These are phyloP conservation scores for Brotula barbata DNA, from an alignment of 2,797 vertebrate species.

Conservation along the genomic window DNA sequence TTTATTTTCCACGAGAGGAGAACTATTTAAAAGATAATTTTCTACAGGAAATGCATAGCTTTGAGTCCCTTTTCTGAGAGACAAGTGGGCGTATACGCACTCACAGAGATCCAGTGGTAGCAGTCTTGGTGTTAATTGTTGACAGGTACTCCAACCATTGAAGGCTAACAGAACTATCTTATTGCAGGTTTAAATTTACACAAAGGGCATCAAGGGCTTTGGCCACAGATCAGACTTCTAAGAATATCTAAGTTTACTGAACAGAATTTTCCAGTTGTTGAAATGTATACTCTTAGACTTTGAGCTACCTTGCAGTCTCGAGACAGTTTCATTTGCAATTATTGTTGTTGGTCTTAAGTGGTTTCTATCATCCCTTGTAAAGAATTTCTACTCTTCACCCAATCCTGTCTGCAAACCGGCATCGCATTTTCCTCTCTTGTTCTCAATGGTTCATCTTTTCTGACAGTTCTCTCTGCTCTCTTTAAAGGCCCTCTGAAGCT, in stretches of 20 bases:
- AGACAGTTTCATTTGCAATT: not conserved
- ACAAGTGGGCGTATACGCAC: not conserved
- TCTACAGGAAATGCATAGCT: constrained; percentile 1
- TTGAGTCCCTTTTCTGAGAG: not conserved
- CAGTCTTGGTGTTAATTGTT: not conserved
- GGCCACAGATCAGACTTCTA: not conserved
- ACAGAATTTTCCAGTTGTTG: not conserved
- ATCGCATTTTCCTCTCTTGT: not conserved
- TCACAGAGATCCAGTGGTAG: not conserved
- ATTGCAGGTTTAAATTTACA: no score
- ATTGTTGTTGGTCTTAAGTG: not conserved
- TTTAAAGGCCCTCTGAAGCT: not conserved
- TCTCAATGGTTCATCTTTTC: constrained; percentile 5
- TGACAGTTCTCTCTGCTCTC: constrained; percentile 15
- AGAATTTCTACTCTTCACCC: not conserved
- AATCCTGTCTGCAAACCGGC: constrained; percentile 3
- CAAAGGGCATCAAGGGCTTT: not conserved
- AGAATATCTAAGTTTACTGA: not conserved
- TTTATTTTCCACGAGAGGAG: constrained; percentile 1
- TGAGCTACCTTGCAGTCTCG: not conserved
- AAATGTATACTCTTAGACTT: not conserved
- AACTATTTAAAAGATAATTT: not conserved
- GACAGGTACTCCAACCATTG: not conserved
- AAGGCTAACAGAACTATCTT: no score
- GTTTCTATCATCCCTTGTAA: not conserved